phyloP scores from a whole-genome alignment of 2,888 invertebrate genomes.

The Fragum whitleyi region DNA sequence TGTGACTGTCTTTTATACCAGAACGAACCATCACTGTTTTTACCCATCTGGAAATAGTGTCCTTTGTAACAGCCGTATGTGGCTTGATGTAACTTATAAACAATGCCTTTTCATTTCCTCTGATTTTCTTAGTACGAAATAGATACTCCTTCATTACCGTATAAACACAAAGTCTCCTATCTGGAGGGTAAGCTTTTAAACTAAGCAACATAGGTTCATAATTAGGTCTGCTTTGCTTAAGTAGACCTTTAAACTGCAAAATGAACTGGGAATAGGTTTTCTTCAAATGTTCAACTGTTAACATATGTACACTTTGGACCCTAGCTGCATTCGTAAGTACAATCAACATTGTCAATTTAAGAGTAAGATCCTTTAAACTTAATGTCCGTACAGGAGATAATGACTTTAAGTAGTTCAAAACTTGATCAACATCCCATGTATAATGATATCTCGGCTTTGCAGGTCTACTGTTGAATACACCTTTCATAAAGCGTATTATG shows the following conservation, averaged over 20 bases:
- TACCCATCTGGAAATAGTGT: too few species aligned
- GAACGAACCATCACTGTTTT: too few species aligned
- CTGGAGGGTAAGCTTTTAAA: slow-evolving; percentile 23
- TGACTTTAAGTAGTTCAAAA: background rate
- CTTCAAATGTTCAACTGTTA: slow-evolving; percentile 27
- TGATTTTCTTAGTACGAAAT: background rate
- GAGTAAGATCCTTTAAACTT: slow-evolving; percentile 43
- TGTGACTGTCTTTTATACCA: background rate
- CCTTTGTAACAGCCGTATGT: too few species aligned
- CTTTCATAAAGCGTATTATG: slow-evolving; percentile 52
- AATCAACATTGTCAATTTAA: slow-evolving; percentile 48
- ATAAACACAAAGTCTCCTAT: slow-evolving; percentile 26
- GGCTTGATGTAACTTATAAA: too few species aligned
- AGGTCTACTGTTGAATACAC: slow-evolving; percentile 41
- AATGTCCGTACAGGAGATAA: slow-evolving; percentile 27
- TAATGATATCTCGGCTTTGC: background rate
- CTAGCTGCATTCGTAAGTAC: slow-evolving; percentile 41
- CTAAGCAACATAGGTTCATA: background rate
- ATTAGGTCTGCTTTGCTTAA: slow-evolving; percentile 16
- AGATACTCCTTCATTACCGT: background rate
- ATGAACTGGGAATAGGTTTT: slow-evolving; percentile 23
- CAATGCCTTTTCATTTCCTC: too few species aligned
- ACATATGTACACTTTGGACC: slow-evolving; percentile 36
- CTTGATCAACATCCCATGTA: background rate
- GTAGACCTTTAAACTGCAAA: slow-evolving; percentile 13